These are phyloP conservation scores for Drosophila ercepeae DNA, from an alignment of 1,140 invertebrate species.

Conservation along the genomic window DNA sequence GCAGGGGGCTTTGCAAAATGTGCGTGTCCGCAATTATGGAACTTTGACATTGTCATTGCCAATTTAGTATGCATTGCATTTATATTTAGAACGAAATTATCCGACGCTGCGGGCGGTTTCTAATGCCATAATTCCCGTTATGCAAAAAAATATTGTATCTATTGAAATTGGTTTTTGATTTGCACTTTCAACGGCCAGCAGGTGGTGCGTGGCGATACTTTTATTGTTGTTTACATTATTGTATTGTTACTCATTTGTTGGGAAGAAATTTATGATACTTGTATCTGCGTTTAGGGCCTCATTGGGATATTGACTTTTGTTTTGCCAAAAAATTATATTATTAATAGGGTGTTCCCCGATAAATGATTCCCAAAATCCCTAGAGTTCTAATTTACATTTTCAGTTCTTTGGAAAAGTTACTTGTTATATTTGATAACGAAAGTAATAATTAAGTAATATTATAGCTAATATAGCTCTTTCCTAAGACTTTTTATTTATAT, in stretches of 20 bases:
- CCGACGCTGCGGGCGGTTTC: background rate
- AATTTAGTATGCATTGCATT: constrained; percentile 41
- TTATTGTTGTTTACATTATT: constrained; percentile 24
- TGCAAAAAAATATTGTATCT: constrained; percentile 7
- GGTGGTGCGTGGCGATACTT: constrained; percentile 40
- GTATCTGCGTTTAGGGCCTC: too few species aligned
- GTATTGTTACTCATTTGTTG: constrained; percentile 4
- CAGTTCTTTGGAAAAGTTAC: background rate
- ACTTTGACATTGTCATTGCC: constrained; percentile 42
- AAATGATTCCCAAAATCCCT: constrained; percentile 8
- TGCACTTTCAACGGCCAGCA: constrained; percentile 45
- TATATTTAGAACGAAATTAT: constrained; percentile 25
- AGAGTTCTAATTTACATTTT: background rate
- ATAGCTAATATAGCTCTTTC: too few species aligned
- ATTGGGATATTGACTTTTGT: too few species aligned
- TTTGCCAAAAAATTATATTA: constrained; percentile 18
- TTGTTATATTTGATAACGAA: background rate
- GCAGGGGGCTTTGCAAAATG: constrained; percentile 9
- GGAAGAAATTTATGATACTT: background rate
- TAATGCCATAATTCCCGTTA: constrained; percentile 39
- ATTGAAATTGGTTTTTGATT: constrained; percentile 44
- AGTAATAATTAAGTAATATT: background rate
- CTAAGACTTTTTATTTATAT: too few species aligned
- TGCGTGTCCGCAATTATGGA: constrained; percentile 49
- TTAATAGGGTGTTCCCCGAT: constrained; percentile 4